Percentiles rank a stretch among this genome's conserved stretches.
Conservation (phyloP, 1,140 invertebrate genomes). For the Ganaspis sp. region DNA sequence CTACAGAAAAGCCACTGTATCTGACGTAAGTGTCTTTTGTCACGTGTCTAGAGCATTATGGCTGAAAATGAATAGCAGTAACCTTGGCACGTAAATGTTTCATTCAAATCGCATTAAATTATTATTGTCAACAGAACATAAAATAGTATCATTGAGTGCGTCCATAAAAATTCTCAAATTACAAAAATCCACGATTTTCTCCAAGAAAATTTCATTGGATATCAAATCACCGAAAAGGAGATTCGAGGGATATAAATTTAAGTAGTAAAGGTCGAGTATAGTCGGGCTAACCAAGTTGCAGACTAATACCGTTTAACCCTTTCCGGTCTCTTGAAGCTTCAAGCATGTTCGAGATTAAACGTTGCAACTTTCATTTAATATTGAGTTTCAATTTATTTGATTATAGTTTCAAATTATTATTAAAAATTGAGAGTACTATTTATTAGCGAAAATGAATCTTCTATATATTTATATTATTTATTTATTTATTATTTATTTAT, state of each 20-base stretch:
- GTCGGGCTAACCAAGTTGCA: not conserved
- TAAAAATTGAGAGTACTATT: too few relatives aligned
- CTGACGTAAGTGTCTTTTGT: constrained; percentile 3
- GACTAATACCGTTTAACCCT: not conserved
- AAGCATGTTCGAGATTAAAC: not conserved
- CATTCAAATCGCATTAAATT: constrained; percentile 2
- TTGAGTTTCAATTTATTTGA: too few relatives aligned
- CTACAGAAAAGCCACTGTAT: constrained; percentile 1
- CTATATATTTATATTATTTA: too few relatives aligned
- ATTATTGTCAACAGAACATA: not conserved
- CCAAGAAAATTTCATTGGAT: too few relatives aligned
- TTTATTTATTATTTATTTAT: too few relatives aligned
- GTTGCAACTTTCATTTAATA: too few relatives aligned
- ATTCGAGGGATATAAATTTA: not conserved
- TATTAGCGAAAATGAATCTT: too few relatives aligned
- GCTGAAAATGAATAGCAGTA: not conserved
- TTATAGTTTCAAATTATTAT: too few relatives aligned
- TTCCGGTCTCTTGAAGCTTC: not conserved
- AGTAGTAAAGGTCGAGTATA: not conserved
- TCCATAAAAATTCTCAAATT: too few relatives aligned
- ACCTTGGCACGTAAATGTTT: not conserved
- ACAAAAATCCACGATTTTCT: too few relatives aligned
- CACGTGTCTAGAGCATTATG: constrained; percentile 2
- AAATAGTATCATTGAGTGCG: not conserved
- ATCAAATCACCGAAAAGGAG: not conserved